Percentiles rank a stretch among this genome's conserved stretches.
phyloP scores from a whole-genome alignment of 2,888 invertebrate genomes.

The Lottia gigantea region DNA sequence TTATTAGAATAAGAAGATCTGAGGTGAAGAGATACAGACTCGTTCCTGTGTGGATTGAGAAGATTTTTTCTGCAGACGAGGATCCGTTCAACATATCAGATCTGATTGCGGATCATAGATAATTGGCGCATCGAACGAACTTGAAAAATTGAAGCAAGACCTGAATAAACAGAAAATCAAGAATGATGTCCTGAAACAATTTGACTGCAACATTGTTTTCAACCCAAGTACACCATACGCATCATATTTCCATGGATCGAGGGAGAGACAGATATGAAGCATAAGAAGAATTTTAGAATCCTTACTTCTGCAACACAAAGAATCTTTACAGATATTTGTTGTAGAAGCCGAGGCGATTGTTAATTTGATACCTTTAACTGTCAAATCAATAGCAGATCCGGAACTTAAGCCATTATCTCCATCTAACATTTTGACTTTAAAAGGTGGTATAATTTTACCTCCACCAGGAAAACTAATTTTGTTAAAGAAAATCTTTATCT shows the following conservation, averaged over 20 bases:
- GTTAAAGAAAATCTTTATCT: slow-evolving; percentile 27
- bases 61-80: slow-evolving; percentile 57
- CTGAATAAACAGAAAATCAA: slow-evolving; percentile 22
- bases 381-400: slow-evolving; percentile 13
- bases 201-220: slow-evolving; percentile 26
- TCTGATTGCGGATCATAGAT: slow-evolving; percentile 38
- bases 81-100: slow-evolving; percentile 29
- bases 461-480: slow-evolving; percentile 32
- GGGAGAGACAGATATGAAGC: slow-evolving; percentile 44
- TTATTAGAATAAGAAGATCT: background rate
- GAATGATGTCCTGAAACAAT: slow-evolving; percentile 20
- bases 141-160: slow-evolving; percentile 7
- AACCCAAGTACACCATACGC: slow-evolving; percentile 40
- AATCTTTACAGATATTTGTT: slow-evolving; percentile 28
- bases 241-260: slow-evolving; percentile 43
- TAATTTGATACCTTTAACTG: slow-evolving; percentile 29
- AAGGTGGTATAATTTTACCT: slow-evolving; percentile 18
- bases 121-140: slow-evolving; percentile 32
- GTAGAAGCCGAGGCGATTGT: slow-evolving; percentile 31
- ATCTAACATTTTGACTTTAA: slow-evolving; percentile 25
- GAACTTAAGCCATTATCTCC: slow-evolving; percentile 26
- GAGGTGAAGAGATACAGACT: slow-evolving; percentile 21
- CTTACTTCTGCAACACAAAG: slow-evolving; percentile 24
- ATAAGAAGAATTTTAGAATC: slow-evolving; percentile 31
- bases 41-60: slow-evolving; percentile 57